These are phyloP conservation scores for Lepeophtheirus salmonis DNA, from an alignment of 1,140 invertebrate species.

Conservation along the genomic window DNA sequence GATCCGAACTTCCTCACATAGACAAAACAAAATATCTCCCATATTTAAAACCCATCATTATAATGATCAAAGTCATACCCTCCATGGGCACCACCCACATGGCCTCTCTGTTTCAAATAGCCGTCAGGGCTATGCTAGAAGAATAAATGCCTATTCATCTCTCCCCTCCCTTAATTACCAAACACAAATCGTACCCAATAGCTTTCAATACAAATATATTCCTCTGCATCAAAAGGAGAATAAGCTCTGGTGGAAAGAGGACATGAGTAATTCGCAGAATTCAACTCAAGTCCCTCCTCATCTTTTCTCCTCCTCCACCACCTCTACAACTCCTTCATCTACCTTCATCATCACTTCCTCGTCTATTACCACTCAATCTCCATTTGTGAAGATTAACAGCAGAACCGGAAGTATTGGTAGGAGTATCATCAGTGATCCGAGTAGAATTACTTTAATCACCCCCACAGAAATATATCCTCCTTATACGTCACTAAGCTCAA, in stretches of 20 bases:
- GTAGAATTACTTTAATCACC: not conserved
- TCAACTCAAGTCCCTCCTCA: too few species aligned
- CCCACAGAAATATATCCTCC: not conserved
- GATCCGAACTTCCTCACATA: too few species aligned
- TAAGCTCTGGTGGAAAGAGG: not conserved
- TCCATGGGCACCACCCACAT: too few species aligned
- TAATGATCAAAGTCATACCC: not conserved
- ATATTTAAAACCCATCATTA: not conserved
- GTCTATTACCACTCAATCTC: not conserved
- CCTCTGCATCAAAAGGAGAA: not conserved
- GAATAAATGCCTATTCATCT: not conserved
- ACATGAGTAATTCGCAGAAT: not conserved
- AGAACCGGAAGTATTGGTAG: too few species aligned
- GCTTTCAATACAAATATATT: not conserved
- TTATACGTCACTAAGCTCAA: not conserved
- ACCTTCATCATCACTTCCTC: not conserved
- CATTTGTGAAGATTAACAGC: not conserved
- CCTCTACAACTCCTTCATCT: not conserved
- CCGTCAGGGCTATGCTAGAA: not conserved
- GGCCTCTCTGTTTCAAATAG: too few species aligned
- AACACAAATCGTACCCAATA: not conserved
- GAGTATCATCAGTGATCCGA: too few species aligned
- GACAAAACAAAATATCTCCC: not conserved
- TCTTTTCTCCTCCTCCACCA: too few species aligned
- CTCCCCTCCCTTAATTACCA: not conserved